Evolutionary conservation across 2,113 vertebrate species (phyloP).

Genomic region (Pongo pygmaeus): DNA sequence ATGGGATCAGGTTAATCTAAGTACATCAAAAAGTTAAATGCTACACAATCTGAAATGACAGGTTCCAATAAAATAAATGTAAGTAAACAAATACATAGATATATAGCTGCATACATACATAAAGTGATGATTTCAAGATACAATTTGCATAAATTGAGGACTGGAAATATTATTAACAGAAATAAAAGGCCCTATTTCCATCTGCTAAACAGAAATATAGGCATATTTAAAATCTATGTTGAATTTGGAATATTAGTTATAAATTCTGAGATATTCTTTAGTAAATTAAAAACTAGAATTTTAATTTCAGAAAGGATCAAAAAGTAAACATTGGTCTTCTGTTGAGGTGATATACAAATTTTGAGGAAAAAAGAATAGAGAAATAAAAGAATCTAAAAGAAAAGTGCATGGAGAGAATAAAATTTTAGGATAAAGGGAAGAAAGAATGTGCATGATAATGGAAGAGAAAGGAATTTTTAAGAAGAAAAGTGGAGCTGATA

Average conservation of each 20-base stretch:
- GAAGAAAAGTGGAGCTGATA: not conserved
- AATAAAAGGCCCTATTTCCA: not conserved
- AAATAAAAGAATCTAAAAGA: not conserved
- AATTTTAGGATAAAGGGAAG: not conserved
- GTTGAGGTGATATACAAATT: not conserved
- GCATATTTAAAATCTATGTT: not conserved
- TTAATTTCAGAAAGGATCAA: not conserved
- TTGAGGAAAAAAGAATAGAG: not conserved
- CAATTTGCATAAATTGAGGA: not conserved
- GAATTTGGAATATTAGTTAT: not conserved
- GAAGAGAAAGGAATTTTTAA: not conserved
- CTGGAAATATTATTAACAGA: not conserved
- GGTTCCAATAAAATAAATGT: no score
- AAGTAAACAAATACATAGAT: no score
- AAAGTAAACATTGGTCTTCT: not conserved
- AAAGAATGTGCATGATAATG: not conserved
- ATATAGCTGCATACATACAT: not conserved
- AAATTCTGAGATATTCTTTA: not conserved
- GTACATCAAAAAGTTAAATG: not conserved
- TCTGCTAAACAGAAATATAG: not conserved
- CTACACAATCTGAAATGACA: not conserved
- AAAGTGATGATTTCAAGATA: not conserved
- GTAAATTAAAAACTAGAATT: not conserved
- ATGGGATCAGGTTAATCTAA: not conserved
- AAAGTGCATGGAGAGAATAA: not conserved